Conservation (phyloP, 2,113 vertebrate species). For the Tichodroma muraria region DNA sequence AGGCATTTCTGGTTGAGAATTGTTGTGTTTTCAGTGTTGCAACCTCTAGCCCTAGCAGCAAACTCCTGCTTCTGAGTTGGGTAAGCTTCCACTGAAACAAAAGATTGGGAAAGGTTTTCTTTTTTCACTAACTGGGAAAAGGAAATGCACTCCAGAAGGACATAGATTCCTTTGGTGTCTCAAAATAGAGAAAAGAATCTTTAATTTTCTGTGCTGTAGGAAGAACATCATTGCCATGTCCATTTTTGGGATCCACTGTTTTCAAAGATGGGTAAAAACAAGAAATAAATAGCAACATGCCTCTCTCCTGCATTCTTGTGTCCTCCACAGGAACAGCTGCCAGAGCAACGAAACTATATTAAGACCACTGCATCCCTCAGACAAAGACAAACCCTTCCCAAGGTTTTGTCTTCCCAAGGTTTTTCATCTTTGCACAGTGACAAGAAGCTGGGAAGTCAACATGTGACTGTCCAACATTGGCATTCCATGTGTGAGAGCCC, state of each 20-base stretch:
- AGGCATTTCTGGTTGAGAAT: not conserved
- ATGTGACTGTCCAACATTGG: not conserved
- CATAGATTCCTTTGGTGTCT: not conserved
- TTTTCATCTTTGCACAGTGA: not conserved
- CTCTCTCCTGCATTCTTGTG: not conserved
- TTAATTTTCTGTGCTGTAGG: not conserved
- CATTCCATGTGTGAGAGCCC: not conserved
- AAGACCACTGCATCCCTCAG: not conserved
- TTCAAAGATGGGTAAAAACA: not conserved
- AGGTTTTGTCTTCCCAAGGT: too few relatives aligned
- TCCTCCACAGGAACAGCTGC: not conserved
- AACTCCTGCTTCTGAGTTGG: not conserved
- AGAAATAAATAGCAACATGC: constrained; percentile 3
- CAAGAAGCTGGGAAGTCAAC: not conserved
- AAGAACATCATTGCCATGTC: not conserved
- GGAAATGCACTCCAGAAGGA: not conserved
- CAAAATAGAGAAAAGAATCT: not conserved
- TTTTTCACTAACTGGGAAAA: not conserved
- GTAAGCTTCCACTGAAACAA: not conserved
- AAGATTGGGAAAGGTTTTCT: not conserved
- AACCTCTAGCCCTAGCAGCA: not conserved
- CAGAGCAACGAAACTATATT: not conserved
- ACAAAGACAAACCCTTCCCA: not conserved
- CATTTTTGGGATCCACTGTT: not conserved
- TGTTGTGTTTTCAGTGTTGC: not conserved